Evolutionary conservation across 2,113 vertebrate genomes (phyloP), one percentile per base, ranked within the genome.

Genomic region (Argyrosomus japonicus): DNA sequence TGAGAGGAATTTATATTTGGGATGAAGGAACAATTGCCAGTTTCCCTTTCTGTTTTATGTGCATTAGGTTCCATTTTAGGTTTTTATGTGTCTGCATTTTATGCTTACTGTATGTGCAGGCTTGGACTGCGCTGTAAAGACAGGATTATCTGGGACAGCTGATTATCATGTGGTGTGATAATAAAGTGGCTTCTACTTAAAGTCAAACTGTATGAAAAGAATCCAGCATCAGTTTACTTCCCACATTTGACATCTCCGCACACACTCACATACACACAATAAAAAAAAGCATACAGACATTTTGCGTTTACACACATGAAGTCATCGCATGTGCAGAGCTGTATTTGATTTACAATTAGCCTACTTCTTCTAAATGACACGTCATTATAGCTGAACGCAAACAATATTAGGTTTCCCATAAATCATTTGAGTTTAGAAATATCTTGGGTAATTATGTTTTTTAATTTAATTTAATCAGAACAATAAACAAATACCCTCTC

Each of bases 1-100:
- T 0, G 0, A 54, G 14, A 76, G 19, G 50, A 82, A 83, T 79
- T 77, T 71, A 62, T 50, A 69, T 77, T 81, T 64, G 13, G 19
- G 23, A 82, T 27, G 27, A 63, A 27, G 48, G 64, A 77, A 67
- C 48, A 58, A 54, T 53, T 75, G 73, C 80, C 82, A 86, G 45
- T 77, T 91, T 81, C 57, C 64, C 9, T 68, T 61, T 83, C 48
- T 77, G 68, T 77, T 84, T 87, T 79, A 73, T 81, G 32, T 77
- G 75, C 57, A 62, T 78, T 79, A 25, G 23, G 54, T 23, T 84
- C 79, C 64, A 67, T 87, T 85, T 86, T n/a, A 61, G 62, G 57
- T 68, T 88, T 88, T 89, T 78, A 85, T 87, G 78, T 87, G 86
- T 89, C 75, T 83, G 72, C 47, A 25, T 76, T 90, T 87, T 79